Conservation (phyloP, 2,113 vertebrate genomes). For the Todiramphus chloris region DNA sequence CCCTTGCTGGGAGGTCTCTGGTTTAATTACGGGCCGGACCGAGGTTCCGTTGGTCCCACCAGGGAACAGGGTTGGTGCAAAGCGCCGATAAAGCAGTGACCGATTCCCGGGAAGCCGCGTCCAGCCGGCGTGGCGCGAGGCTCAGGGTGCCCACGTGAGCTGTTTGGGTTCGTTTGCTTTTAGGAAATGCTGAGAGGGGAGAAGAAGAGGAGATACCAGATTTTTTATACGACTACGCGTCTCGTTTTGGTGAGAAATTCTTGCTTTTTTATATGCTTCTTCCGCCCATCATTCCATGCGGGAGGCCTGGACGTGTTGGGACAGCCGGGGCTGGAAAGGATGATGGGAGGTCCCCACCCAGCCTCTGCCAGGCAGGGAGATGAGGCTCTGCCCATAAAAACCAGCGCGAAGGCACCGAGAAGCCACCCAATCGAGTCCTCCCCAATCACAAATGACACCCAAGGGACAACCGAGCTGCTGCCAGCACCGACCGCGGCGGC, state of each 20-base stretch:
- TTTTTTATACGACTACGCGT: not conserved
- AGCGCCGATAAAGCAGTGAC: not conserved
- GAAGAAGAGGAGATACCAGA: not conserved
- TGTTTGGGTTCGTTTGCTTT: not conserved
- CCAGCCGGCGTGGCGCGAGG: too few species aligned
- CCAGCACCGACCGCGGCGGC: too few species aligned
- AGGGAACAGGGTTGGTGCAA: not conserved
- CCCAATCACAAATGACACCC: too few species aligned
- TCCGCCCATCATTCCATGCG: not conserved
- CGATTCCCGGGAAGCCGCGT: too few species aligned
- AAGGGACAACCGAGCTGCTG: too few species aligned
- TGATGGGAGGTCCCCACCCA: not conserved
- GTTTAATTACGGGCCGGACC: rapidly evolving
- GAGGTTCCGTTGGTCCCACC: not conserved
- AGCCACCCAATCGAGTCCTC: too few species aligned
- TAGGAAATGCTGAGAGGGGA: not conserved
- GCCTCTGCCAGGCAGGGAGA: not conserved
- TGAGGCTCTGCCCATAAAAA: not conserved
- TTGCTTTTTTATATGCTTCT: not conserved
- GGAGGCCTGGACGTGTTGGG: not conserved
- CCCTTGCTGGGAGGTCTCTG: rapidly evolving
- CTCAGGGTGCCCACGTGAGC: too few species aligned
- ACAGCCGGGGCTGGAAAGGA: rapidly evolving
- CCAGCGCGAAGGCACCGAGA: rapidly evolving
- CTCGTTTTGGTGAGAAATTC: not conserved